Conservation (phyloP, 2,113 vertebrate genomes). For the Cochlearius cochlearius region DNA sequence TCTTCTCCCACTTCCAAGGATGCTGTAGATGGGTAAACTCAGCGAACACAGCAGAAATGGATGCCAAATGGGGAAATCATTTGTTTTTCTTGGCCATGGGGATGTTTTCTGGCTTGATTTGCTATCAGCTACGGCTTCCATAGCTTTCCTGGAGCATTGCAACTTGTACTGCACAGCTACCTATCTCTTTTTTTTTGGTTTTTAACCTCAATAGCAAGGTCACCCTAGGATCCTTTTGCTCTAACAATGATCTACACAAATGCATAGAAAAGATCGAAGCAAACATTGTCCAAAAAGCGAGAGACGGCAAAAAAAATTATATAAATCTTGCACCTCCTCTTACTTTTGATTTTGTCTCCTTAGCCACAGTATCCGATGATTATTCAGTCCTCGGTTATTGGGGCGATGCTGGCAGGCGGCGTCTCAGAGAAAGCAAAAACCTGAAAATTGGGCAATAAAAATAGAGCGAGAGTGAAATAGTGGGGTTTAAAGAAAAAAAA, state of each 20-base stretch:
- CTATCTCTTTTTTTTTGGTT: accelerated
- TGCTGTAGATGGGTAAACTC: slow-evolving; percentile 47
- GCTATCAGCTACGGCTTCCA: not conserved
- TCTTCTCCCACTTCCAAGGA: slow-evolving; percentile 49
- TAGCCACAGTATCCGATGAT: not conserved
- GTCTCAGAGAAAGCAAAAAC: not conserved
- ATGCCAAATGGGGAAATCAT: not conserved
- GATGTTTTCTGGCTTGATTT: not conserved
- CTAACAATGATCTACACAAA: not conserved
- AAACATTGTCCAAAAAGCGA: not conserved
- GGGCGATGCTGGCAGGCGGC: not conserved
- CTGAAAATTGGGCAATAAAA: not conserved
- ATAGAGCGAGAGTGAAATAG: not conserved
- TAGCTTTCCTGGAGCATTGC: not conserved
- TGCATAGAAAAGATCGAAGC: not conserved
- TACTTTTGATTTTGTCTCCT: not conserved
- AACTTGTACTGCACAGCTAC: not conserved
- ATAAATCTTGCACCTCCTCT: not conserved
- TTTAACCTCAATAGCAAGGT: not conserved
- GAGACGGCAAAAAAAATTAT: not conserved
- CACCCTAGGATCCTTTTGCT: not conserved
- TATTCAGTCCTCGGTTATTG: not conserved
- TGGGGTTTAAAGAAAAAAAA: not conserved
- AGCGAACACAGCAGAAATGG: slow-evolving; percentile 28
- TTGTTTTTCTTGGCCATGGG: not conserved